These are phyloP conservation scores for Conistra vaccinii DNA, from an alignment of 2,888 invertebrate species.

Conservation along the genomic window DNA sequence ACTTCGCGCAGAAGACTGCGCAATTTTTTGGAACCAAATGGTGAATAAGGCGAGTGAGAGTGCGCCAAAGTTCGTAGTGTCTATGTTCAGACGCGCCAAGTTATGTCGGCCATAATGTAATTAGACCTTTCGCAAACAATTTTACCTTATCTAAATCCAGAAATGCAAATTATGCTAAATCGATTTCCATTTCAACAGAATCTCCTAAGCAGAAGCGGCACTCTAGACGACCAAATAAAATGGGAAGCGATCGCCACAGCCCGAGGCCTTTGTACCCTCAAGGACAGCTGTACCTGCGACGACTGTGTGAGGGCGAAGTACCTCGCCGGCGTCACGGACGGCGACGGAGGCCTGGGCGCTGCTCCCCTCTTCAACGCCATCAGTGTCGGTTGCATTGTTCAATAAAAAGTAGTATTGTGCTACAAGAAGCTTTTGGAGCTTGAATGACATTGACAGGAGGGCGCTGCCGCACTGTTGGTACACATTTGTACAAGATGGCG, in stretches of 20 bases:
- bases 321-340: conserved; percentile 79
- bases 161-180: neutral
- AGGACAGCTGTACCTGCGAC: conserved; percentile 82
- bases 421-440: neutral
- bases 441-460: neutral
- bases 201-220: conserved; percentile 81
- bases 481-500: neutral
- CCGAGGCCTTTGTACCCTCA: conserved; percentile 84
- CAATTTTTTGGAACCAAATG: neutral
- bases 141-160: too few species aligned
- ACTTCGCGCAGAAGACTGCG: neutral
- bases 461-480: neutral
- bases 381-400: conserved; percentile 81
- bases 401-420: conserved; percentile 65
- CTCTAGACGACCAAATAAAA: conserved; percentile 84
- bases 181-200: conserved; percentile 72
- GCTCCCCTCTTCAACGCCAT: conserved; percentile 83
- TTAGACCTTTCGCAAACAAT: too few species aligned
- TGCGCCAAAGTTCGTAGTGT: neutral
- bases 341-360: conserved; percentile 83
- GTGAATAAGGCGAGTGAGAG: neutral
- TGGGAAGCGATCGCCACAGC: conserved; percentile 88
- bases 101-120: neutral
- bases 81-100: neutral
- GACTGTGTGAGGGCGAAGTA: conserved; percentile 81